Evolutionary conservation across 1,140 invertebrate genomes (phyloP).

Genomic region (Nylanderia fulva): DNA sequence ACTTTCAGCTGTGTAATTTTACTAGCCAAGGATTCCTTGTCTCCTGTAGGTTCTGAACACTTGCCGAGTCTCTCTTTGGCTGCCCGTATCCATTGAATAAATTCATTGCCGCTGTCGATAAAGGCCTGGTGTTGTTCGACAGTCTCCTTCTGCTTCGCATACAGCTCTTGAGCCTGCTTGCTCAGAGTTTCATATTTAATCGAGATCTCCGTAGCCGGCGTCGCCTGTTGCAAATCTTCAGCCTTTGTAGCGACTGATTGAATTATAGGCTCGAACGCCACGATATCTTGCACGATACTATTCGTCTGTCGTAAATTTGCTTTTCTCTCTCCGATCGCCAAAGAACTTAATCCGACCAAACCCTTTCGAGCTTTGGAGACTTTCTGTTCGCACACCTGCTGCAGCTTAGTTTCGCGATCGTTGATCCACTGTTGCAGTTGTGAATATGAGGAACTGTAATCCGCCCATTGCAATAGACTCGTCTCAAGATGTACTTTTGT

Average conservation of each 20-base stretch:
- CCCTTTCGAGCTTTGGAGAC: constrained; percentile 92
- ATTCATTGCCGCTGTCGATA: constrained; percentile 96
- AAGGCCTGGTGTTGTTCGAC: constrained; percentile 96
- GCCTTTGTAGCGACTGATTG: constrained; percentile 96
- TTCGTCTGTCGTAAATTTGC: constrained; percentile 96
- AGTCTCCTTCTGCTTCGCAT: constrained; percentile 96
- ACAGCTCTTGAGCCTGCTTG: constrained; percentile 95
- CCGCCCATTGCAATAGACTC: constrained; percentile 97
- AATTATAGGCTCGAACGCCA: constrained; percentile 98
- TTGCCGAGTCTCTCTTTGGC: constrained; percentile 96
- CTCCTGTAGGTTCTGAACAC: constrained; percentile 97
- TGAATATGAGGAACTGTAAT: constrained; percentile 96
- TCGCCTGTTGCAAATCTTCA: constrained; percentile 94
- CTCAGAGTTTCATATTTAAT: constrained; percentile 95
- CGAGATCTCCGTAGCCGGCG: constrained; percentile 95
- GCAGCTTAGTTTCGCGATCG: constrained; percentile 96
- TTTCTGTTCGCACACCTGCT: constrained; percentile 96
- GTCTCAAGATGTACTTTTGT: constrained; percentile 97
- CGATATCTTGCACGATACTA: constrained; percentile 97
- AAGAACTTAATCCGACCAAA: constrained; percentile 90
- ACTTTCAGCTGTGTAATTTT: constrained; percentile 95
- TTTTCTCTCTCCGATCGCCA: constrained; percentile 94
- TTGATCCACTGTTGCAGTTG: constrained; percentile 98
- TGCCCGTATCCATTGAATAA: constrained; percentile 95
- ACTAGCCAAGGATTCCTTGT: constrained; percentile 94